Evolutionary conservation across 1,140 invertebrate genomes (phyloP).

Genomic region (Orussus abietinus): DNA sequence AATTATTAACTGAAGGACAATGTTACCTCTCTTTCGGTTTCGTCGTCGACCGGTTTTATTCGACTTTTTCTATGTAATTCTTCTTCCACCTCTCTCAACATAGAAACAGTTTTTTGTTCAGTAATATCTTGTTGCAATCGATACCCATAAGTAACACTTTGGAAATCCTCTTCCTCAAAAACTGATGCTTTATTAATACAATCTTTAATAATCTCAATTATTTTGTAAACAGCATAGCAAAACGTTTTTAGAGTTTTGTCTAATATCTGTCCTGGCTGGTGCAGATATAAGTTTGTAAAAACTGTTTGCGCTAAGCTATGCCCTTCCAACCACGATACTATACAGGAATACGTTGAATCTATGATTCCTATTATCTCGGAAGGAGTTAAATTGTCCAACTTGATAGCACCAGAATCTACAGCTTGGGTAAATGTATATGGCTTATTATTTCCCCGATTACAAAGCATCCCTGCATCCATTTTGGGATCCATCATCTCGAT

Average conservation of each 20-base stretch:
- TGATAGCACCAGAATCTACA: conserved; percentile 73
- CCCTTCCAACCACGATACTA: conserved; percentile 93
- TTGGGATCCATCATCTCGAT: conserved; percentile 99
- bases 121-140: conserved; percentile 78
- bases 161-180: conserved; percentile 95
- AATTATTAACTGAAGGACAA: conserved; percentile 8
- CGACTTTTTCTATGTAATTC: conserved; percentile 75
- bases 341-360: conserved; percentile 86
- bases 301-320: conserved; percentile 95
- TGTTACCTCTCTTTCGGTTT: conserved; percentile 43
- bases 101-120: conserved; percentile 74
- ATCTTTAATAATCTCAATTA: conserved; percentile 87
- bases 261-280: conserved; percentile 81
- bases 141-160: conserved; percentile 90
- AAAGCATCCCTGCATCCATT: conserved; percentile 98
- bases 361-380: conserved; percentile 83
- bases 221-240: conserved; percentile 83
- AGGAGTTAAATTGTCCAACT: conserved; percentile 71
- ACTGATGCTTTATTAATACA: conserved; percentile 84
- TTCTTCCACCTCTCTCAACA: conserved; percentile 90
- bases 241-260: conserved; percentile 84
- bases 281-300: conserved; percentile 94
- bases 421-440: conserved; percentile 86
- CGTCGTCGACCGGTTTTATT: conserved; percentile 54
- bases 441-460: conserved; percentile 80